Evolutionary conservation across 2,888 invertebrate species (phyloP).

Genomic region (Lasius platythorax): DNA sequence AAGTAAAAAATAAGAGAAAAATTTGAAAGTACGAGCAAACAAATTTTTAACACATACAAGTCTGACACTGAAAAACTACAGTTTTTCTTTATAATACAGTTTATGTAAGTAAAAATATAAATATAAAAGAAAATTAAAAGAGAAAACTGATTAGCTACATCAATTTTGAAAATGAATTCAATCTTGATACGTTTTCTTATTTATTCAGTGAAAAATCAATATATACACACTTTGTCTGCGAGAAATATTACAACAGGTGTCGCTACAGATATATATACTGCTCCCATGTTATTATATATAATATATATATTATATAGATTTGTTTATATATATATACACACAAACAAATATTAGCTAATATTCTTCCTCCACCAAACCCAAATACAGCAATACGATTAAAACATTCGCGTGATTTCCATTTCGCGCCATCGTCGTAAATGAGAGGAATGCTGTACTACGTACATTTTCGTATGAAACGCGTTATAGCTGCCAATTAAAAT

Average conservation of each 20-base stretch:
- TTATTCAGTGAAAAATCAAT: constrained; percentile 19
- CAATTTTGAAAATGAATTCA: constrained; percentile 5
- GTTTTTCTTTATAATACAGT: background rate
- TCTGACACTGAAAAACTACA: background rate
- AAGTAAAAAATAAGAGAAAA: background rate
- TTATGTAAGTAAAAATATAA: background rate
- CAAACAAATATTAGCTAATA: constrained; percentile 20
- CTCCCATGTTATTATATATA: no score
- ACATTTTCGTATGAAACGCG: constrained; percentile 22
- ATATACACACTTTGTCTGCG: background rate
- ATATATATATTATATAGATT: background rate
- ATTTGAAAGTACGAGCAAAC: background rate
- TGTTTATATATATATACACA: background rate
- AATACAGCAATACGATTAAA: constrained; percentile 28
- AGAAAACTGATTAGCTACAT: background rate
- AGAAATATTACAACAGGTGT: constrained; percentile 19
- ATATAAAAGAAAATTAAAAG: background rate
- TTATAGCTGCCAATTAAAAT: constrained; percentile 48
- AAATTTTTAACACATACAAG: background rate
- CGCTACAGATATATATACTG: background rate
- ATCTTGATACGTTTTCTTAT: constrained; percentile 15
- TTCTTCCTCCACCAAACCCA: background rate
- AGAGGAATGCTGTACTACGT: constrained; percentile 21
- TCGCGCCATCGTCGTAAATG: constrained; percentile 20
- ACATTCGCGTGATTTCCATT: constrained; percentile 1